Conservation (phyloP, 1,140 invertebrate genomes). For the Drosophila hydei region DNA sequence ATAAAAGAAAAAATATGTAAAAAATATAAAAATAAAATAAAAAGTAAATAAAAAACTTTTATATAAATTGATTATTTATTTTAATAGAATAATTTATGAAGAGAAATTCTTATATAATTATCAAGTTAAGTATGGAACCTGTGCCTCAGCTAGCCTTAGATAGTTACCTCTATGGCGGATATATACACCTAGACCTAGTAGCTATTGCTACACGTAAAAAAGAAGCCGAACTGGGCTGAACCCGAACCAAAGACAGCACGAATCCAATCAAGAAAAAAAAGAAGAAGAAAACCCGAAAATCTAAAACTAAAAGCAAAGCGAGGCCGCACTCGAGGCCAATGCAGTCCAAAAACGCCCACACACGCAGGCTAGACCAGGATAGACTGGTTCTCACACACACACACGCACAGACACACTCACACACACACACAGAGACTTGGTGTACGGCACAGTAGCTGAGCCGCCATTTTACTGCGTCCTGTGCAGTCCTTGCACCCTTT, state of each 20-base stretch:
- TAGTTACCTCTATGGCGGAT: too few relatives aligned
- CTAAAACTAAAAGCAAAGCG: conserved; percentile 22
- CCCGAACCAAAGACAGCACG: not conserved
- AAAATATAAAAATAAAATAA: too few relatives aligned
- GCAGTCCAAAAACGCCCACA: conserved; percentile 19
- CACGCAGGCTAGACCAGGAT: conserved; percentile 15
- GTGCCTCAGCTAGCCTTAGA: too few relatives aligned
- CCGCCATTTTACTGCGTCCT: conserved; percentile 75
- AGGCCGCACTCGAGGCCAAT: conserved; percentile 32
- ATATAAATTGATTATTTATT: too few relatives aligned
- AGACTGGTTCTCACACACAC: conserved; percentile 1
- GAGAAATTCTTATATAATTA: too few relatives aligned
- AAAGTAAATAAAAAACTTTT: too few relatives aligned
- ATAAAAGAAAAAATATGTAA: too few relatives aligned
- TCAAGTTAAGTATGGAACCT: too few relatives aligned
- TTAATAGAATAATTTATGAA: too few relatives aligned
- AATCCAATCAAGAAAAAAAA: not conserved
- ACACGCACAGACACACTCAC: not conserved
- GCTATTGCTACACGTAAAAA: too few relatives aligned
- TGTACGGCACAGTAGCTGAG: conserved; percentile 43
- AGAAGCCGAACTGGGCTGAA: not conserved
- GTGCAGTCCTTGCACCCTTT: conserved; percentile 55
- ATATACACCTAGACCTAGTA: conserved; percentile 12
- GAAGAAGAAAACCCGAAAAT: conserved; percentile 13
- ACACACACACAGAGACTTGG: not conserved